Percentiles rank a stretch among this genome's conserved stretches.
Conservation (phyloP, 2,797 vertebrate species). For the Phoxinus dragarum region DNA sequence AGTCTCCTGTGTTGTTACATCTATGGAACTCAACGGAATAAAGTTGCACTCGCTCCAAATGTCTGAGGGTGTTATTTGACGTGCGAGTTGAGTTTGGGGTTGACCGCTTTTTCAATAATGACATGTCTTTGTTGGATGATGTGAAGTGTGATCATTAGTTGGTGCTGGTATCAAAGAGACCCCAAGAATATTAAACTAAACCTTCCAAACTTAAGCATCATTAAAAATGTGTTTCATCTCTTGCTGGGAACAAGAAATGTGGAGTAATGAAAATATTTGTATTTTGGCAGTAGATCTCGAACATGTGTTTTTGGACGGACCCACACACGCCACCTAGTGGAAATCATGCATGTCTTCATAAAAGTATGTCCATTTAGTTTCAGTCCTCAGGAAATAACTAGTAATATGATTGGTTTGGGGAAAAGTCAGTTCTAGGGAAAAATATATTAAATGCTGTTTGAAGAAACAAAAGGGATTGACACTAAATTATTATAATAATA, state of each 20-base stretch:
- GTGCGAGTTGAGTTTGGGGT: constrained; percentile 15
- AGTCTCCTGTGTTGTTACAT: constrained; percentile 50
- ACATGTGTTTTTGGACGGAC: constrained; percentile 22
- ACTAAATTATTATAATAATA: background rate
- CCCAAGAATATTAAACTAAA: constrained; percentile 30
- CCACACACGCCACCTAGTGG: constrained; percentile 45
- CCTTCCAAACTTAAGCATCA: constrained; percentile 27
- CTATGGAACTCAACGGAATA: constrained; percentile 58
- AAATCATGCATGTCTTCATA: background rate
- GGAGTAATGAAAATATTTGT: constrained; percentile 56
- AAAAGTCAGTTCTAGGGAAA: background rate
- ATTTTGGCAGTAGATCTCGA: constrained; percentile 38
- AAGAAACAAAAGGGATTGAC: background rate
- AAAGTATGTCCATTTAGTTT: background rate
- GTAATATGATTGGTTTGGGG: background rate
- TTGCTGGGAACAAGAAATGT: constrained; percentile 48
- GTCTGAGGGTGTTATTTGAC: constrained; percentile 39
- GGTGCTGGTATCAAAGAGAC: constrained; percentile 32
- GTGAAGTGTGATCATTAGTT: background rate
- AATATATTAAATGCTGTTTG: background rate
- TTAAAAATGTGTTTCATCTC: constrained; percentile 42
- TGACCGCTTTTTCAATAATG: constrained; percentile 21
- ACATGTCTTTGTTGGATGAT: constrained; percentile 44
- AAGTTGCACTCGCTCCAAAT: constrained; percentile 54
- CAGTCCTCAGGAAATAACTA: background rate